Base-by-base conservation (phyloP, 1,140 invertebrate genomes). In the Neocloeon triangulifer region DNA sequence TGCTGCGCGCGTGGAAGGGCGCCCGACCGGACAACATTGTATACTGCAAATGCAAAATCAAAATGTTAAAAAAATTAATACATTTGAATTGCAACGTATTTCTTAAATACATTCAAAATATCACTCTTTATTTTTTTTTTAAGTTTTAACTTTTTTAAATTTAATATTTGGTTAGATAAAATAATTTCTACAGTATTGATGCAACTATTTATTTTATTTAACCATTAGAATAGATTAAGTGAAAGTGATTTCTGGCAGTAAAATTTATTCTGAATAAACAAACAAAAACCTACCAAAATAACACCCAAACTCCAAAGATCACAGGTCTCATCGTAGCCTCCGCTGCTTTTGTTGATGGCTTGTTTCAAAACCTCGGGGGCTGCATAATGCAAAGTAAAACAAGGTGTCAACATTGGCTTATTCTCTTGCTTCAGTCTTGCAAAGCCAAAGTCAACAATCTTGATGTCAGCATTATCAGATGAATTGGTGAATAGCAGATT, bases 281-380 rank as follows among this genome's bases (percentile, higher is more conserved):
- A n/a, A n/a, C n/a, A 29, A 33, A 1, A 16, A 50, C 51, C 57
- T 44, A 70, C 68, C 53, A 88, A 52, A 40, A 89, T 80, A 4
- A 86, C 81, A 1, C 85, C 86, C 1, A 91, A 53, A 50, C 80
- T 86, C 86, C 86, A 94, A 17, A 91, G 52, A 57, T 92, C 85
- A 62, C 84, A 91, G 41, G 70, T 74, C 49, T 88, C 73, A 44
- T 81, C 75, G 52, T 92, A 92, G 2, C 64, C 67, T 30, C 58
- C 56, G 0, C 43, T 43, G 39, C 43, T 53, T 47, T 51, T 47
- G 1, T 53, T 58, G 36, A 50, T 48, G 7, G 60, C 62, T 34
- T 58, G 55, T 28, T 58, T 52, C 1, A 92, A 53, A 5, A 94
- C 81, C 52, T 94, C 86, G 3, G 85, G 86, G 2, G 85, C 85